phyloP scores from a whole-genome alignment of 2,797 vertebrate species.

The Anableps anableps region DNA sequence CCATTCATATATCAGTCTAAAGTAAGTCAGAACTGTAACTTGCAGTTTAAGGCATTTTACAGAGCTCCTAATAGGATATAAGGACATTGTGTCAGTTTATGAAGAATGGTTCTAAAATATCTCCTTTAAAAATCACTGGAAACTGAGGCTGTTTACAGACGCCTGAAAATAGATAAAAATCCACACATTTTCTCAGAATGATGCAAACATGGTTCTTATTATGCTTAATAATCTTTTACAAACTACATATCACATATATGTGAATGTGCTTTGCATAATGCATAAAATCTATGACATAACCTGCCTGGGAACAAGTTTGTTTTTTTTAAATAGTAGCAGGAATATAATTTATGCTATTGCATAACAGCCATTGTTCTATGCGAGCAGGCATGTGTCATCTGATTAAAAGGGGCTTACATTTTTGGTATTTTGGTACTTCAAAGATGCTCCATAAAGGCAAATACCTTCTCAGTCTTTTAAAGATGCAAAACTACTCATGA shows the following conservation, averaged over 20 bases:
- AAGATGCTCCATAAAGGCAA: not conserved
- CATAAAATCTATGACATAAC: conserved; percentile 1
- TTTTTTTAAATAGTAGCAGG: not conserved
- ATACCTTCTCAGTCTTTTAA: conserved; percentile 1
- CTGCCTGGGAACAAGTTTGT: not conserved
- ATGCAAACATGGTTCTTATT: not conserved
- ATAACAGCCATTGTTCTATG: conserved; percentile 7
- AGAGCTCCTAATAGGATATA: too few species aligned
- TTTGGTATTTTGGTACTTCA: not conserved
- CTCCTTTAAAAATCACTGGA: not conserved
- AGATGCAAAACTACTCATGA: not conserved
- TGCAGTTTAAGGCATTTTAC: not conserved
- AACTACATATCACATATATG: not conserved
- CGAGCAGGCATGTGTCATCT: not conserved
- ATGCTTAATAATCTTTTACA: not conserved
- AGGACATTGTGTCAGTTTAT: not conserved
- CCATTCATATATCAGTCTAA: not conserved
- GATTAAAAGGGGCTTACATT: not conserved
- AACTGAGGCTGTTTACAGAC: not conserved
- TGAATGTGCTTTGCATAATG: not conserved
- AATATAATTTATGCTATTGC: conserved; percentile 14
- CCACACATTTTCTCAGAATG: not conserved
- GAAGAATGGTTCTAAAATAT: not conserved
- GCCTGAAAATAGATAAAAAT: not conserved
- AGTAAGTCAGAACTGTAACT: not conserved